Conservation (phyloP, 2,888 invertebrate genomes). For the Physocephala rufipes region DNA sequence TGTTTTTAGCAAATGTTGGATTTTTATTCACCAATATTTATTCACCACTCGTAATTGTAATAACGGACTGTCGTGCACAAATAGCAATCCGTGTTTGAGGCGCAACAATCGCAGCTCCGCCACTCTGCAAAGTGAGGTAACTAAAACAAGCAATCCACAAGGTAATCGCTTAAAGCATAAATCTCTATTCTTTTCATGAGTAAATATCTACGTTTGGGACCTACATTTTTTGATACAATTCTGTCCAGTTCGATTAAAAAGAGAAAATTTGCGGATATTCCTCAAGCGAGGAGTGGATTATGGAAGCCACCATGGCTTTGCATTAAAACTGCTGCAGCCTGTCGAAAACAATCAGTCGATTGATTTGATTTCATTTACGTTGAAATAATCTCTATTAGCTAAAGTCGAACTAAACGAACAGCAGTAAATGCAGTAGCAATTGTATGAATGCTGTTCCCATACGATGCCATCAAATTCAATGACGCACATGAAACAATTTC, state of each 20-base stretch:
- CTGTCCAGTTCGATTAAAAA: background rate
- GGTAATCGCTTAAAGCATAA: background rate
- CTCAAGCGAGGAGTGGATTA: background rate
- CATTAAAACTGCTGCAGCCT: slow-evolving; percentile 49
- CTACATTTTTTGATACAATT: background rate
- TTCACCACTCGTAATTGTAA: no score
- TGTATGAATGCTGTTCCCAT: background rate
- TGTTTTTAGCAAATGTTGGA: no score
- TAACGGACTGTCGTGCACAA: no score
- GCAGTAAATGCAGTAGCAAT: background rate
- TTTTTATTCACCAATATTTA: no score
- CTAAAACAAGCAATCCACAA: no score
- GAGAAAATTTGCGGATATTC: slow-evolving; percentile 7
- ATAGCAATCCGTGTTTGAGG: no score
- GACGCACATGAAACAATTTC: background rate
- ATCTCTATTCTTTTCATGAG: background rate
- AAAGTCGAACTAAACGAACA: slow-evolving; percentile 46
- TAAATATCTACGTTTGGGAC: no score
- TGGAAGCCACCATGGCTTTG: background rate
- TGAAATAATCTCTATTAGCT: slow-evolving; percentile 66
- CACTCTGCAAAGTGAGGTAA: no score
- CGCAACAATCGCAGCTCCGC: no score
- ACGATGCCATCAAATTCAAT: background rate
- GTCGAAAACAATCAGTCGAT: slow-evolving; percentile 67
- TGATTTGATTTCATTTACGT: slow-evolving; percentile 67